Base-by-base conservation (phyloP, 2,888 invertebrate species). In the Keiferia lycopersicella region DNA sequence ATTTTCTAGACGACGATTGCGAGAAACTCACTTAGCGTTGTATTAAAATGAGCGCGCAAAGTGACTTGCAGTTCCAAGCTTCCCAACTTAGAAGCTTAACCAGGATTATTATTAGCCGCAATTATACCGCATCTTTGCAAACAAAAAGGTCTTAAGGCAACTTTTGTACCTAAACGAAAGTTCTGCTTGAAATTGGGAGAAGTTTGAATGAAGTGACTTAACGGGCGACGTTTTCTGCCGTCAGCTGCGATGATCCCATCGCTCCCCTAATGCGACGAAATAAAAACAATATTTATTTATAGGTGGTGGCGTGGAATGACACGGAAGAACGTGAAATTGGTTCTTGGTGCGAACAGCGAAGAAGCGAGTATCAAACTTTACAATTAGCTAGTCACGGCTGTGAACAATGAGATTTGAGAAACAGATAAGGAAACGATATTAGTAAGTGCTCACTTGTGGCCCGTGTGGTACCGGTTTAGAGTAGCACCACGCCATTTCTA, bases 181-280 rank as follows among this genome's bases (percentile, higher is more conserved):
- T 83, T 82, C 73, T 74, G 77, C 78, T 83, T 84, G 80, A 85
- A 87, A 88, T 88, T 87, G 86, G 80, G 82, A 82, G 87, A 90
- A 89, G 87, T 89, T 90, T 82, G 84, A 86, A 87, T 84, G 82
- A 86, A 88, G 86, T 87, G 88, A 88, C 86, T 87, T 86, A 86
- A 86, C 82, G 85, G 79, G 84, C 79, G 79, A 80, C 83, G 79
- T 79, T 85, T 85, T 75, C 76, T 77, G 81, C 80, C 85, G 86
- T 81, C 90, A 89, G 89, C 90, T 89, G 90, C 77, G 83, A 79
- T 83, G 85, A 80, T 89, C 86, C 84, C 89, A 88, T 76, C 87
- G 87, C 83, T 77, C 84, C 78, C 79, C 79, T 83, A 83, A 87
- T 86, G 86, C 82, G 78, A 81, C 75, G 73, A 80, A 85, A 87